phyloP scores from a whole-genome alignment of 2,888 invertebrate genomes.

The Anthrax anthrax region DNA sequence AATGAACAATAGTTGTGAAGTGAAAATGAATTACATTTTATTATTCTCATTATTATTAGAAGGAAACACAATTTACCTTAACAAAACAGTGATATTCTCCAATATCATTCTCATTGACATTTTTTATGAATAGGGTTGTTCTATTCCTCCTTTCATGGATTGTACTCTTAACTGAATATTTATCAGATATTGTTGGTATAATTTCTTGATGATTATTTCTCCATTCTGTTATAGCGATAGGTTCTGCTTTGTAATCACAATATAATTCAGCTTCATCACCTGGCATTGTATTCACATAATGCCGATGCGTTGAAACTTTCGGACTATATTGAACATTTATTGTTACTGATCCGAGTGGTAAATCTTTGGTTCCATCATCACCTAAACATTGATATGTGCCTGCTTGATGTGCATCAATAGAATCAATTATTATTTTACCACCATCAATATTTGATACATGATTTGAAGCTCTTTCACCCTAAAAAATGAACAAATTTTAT shows the following conservation, averaged over 20 bases:
- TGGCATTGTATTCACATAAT: slow-evolving; percentile 24
- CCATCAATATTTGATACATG: slow-evolving; percentile 14
- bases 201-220: slow-evolving; percentile 20
- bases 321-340: slow-evolving; percentile 27
- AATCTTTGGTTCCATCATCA: slow-evolving; percentile 21
- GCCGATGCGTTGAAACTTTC: slow-evolving; percentile 27
- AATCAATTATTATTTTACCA: slow-evolving; percentile 20
- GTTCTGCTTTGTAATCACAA: slow-evolving; percentile 27
- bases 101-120: slow-evolving; percentile 49
- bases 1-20: no score
- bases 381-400: slow-evolving; percentile 29
- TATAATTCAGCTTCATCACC: slow-evolving; percentile 24
- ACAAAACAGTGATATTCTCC: slow-evolving; percentile 63
- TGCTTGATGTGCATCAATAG: slow-evolving; percentile 22
- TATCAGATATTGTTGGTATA: slow-evolving; percentile 19
- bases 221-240: slow-evolving; percentile 22
- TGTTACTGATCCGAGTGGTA: slow-evolving; percentile 24
- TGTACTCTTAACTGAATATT: slow-evolving; percentile 35
- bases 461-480: slow-evolving; percentile 21
- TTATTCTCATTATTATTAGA: no score
- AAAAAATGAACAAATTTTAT: background rate
- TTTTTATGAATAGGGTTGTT: slow-evolving; percentile 50
- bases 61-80: slow-evolving; percentile 15
- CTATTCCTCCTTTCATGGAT: slow-evolving; percentile 24
- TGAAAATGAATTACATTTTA: no score